Evolutionary conservation across 2,113 vertebrate species (phyloP).

Genomic region (Macquaria ambigua): DNA sequence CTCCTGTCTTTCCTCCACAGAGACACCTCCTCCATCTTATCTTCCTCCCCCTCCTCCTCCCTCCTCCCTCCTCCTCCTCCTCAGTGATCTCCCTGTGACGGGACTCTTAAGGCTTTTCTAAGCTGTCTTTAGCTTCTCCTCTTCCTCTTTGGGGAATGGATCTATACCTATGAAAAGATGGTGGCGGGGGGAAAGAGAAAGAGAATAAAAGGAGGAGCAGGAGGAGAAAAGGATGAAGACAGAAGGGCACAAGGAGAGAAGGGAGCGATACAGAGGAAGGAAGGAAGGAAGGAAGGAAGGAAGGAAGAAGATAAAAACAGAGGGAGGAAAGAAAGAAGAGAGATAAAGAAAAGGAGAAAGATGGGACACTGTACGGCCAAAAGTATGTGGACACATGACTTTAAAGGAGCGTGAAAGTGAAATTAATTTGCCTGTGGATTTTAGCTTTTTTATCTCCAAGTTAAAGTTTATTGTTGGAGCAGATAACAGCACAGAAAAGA

Average conservation of each 20-base stretch:
- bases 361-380: neutral
- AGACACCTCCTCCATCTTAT: constrained; percentile 18
- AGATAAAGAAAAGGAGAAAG: neutral
- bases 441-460: too few species aligned
- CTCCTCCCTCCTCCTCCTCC: neutral
- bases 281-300: too few species aligned
- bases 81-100: constrained; percentile 40
- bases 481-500: too few species aligned
- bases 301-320: neutral
- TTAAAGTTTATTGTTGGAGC: too few species aligned
- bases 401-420: too few species aligned
- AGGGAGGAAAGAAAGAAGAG: neutral
- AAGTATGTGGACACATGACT: neutral
- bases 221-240: neutral
- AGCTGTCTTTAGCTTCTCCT: constrained; percentile 57
- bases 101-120: constrained; percentile 39
- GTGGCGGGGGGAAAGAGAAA: neutral
- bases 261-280: neutral
- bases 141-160: constrained; percentile 42
- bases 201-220: neutral
- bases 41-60: neutral
- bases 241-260: too few species aligned
- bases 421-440: too few species aligned
- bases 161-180: neutral
- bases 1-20: constrained; percentile 26